Base-by-base conservation (phyloP, 35 echinoderm and acorn worm species). In the Ptychodera flava region DNA sequence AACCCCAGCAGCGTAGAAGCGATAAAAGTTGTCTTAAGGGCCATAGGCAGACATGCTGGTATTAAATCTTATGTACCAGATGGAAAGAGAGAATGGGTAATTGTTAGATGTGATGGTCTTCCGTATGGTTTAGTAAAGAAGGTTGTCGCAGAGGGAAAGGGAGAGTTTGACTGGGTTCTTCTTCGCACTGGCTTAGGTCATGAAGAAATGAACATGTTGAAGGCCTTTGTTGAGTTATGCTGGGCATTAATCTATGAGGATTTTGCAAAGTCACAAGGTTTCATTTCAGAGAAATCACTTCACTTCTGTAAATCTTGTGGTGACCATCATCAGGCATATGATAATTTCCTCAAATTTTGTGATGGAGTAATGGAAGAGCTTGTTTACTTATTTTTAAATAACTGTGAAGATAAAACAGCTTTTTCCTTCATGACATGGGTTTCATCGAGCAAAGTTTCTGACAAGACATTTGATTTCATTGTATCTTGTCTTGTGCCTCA, bases 121-220 rank as follows among this genome's bases (percentile, higher is more conserved):
- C 84, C 84, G 28, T 86, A 28, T 52, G 30, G 32, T 86, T 28
- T 86, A 38, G 84, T 32, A 77, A 34, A 86, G 28, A 86, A 77
- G 28, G 37, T 86, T 64, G n/a, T 86, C 29, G 6, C 34, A 84
- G 16, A 37, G 76, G 29, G 6, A 76, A 0, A 82, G 78, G 16
- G 35, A 34, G 82, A 93, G 82, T 89, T 89, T 93, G 91, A 93
- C 83, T 89, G 87, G 87, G 75, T 89, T 29, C 32, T 88, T 27
- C 52, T 93, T 1, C 37, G 83, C 28, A 93, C 89, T 31, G 91
- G 87, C 0, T 78, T 85, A 81, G 84, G 84, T 36, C 89, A 91
- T 34, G 79, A 85, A 37, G 84, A 91, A 76, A 91, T 91, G 91
- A 93, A 93, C 38, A 93, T 93, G 91, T 38, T 89, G 22, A 32